Conservation (phyloP, 2,113 vertebrate species). For the Festucalex cinctus region DNA sequence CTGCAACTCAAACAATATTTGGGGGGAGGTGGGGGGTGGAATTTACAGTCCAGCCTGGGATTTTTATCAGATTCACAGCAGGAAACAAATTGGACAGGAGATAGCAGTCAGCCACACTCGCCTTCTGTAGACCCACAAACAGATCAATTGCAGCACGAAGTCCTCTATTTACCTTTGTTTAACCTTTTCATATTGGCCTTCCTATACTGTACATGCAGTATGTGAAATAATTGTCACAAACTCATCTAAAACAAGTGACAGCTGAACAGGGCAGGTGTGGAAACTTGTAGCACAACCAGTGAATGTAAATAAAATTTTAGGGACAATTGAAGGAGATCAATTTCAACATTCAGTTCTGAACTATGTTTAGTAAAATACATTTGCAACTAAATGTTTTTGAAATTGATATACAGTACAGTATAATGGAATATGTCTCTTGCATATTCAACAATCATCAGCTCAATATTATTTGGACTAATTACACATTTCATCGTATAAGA, state of each 20-base stretch:
- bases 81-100: constrained; percentile 45
- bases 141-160: constrained; percentile 19
- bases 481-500: background rate
- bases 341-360: background rate
- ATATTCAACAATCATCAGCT: background rate
- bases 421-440: too few relatives aligned
- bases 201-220: constrained; percentile 3
- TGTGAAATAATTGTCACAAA: background rate
- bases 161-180: constrained; percentile 21
- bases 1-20: constrained; percentile 34
- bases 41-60: constrained; percentile 19
- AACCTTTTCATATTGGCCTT: constrained; percentile 6
- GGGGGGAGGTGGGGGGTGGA: constrained; percentile 1
- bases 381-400: too few relatives aligned
- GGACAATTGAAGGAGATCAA: background rate
- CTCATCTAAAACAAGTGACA: background rate
- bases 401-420: too few relatives aligned
- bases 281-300: too few relatives aligned
- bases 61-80: constrained; percentile 45
- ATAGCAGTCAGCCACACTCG: constrained; percentile 34
- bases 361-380: too few relatives aligned
- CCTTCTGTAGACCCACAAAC: constrained; percentile 28
- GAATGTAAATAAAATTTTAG: background rate
- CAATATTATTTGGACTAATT: background rate
- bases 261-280: too few relatives aligned